Evolutionary conservation across 2,888 invertebrate genomes (phyloP), one percentile per base, ranked within the genome.

Genomic region (Leptinotarsa juncta): DNA sequence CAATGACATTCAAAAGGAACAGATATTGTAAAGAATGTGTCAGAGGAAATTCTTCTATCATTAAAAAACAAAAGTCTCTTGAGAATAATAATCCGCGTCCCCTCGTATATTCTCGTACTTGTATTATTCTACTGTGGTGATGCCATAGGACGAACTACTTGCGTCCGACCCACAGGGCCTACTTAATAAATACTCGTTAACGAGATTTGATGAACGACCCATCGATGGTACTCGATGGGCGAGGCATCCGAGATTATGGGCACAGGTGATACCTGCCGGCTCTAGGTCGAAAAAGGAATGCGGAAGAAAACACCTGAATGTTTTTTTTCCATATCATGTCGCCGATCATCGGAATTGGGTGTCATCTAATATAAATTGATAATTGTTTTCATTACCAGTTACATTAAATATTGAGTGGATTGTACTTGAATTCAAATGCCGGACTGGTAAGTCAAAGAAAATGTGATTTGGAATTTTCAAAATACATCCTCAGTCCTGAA

Each of bases 241-340:
- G 81, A 81, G 81, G 81, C 81, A 60, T 68, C 68, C 70, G 67
- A 71, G 74, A 77, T 77, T 81, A 81, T 78, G 80, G 80, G 80
- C 76, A 82, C 83, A 83, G 83, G 83, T 83, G 83, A 81, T 75
- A 67, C 77, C 83, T 79, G 49, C 71, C 50, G 80, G 83, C 83
- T 79, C 72, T 83, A 81, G 83, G 82, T 78, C 82, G 80, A 49
- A 66, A 26, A 65, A 75, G 73, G 83, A 82, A 83, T 83, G 83
- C 83, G 83, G 82, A 83, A 83, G 78, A 77, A 67, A 62, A n/a
- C 62, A 62, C 32, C 62, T 62, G 62, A 32, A 62, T 62, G 3
- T 60, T 62, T 32, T 62, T 62, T 62, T 10, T 20, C 20, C 3
- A n/a, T n/a, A 62, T 32, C 62, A n/a, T 16, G 62, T 62, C 12